Conservation (phyloP, 2,888 invertebrate species). For the Hololepta plana region DNA sequence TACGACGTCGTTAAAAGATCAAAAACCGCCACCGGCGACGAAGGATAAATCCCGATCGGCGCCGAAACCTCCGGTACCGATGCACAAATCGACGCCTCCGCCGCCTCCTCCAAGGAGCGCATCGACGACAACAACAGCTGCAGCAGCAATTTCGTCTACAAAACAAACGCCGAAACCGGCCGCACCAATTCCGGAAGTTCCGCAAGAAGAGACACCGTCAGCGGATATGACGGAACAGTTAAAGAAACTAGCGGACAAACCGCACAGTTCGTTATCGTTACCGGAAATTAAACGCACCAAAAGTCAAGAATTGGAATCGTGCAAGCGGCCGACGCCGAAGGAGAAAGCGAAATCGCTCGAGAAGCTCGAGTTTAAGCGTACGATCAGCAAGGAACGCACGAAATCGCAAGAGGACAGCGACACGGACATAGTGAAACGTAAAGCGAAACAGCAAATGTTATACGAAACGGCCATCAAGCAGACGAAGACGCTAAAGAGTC, state of each 20-base stretch:
- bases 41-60: too few relatives aligned
- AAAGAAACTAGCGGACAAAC: constrained; percentile 10
- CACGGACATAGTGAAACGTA: constrained; percentile 50
- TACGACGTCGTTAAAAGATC: not conserved
- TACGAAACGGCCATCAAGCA: constrained; percentile 61
- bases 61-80: not conserved
- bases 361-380: constrained; percentile 39
- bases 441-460: constrained; percentile 55
- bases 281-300: constrained; percentile 35
- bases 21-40: too few relatives aligned
- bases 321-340: constrained; percentile 31
- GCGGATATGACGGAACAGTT: constrained; percentile 6
- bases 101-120: constrained; percentile 4
- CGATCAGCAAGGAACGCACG: constrained; percentile 42
- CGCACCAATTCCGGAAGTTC: constrained; percentile 16
- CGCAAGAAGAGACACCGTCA: constrained; percentile 10
- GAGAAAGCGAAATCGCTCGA: constrained; percentile 53
- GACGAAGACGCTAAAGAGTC: constrained; percentile 54
- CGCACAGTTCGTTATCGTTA: constrained; percentile 26
- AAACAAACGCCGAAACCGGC: constrained; percentile 10
- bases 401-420: constrained; percentile 58
- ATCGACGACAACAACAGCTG: constrained; percentile 8
- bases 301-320: constrained; percentile 40
- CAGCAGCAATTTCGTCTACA: constrained; percentile 8
- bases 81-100: too few relatives aligned